Evolutionary conservation across 2,888 invertebrate genomes (phyloP).

Genomic region (Lomographa bimaculata): DNA sequence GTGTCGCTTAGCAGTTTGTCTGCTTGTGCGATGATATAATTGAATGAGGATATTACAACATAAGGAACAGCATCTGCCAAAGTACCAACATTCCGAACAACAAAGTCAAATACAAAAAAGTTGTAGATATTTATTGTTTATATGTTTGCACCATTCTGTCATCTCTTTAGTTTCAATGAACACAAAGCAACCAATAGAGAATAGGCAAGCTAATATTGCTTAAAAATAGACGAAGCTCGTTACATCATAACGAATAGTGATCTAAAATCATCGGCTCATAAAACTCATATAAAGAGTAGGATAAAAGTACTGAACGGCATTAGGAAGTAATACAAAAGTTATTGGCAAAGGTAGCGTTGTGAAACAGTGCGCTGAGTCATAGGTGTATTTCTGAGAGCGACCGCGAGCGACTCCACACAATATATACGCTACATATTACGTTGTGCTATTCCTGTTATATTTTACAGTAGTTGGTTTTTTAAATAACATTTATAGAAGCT

Average conservation of each 20-base stretch:
- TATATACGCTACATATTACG: conserved; percentile 37
- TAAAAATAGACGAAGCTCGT: conserved; percentile 4
- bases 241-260: conserved; percentile 7
- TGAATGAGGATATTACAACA: too few species aligned
- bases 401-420: conserved; percentile 42
- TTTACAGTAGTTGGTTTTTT: too few species aligned
- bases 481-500: too few species aligned
- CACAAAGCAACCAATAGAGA: too few species aligned
- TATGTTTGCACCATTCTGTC: too few species aligned
- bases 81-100: too few species aligned
- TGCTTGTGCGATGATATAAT: too few species aligned
- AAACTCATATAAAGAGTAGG: conserved; percentile 22
- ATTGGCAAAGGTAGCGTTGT: conserved; percentile 79
- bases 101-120: too few species aligned
- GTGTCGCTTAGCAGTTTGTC: too few species aligned
- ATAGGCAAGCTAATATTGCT: neutral
- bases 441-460: conserved; percentile 19
- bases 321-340: conserved; percentile 78
- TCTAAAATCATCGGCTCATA: conserved; percentile 7
- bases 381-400: conserved; percentile 64
- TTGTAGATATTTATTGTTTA: too few species aligned
- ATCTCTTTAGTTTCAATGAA: too few species aligned
- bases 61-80: too few species aligned
- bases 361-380: conserved; percentile 74
- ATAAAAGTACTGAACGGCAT: conserved; percentile 44